These are phyloP conservation scores for Tipula unca DNA, from an alignment of 2,888 invertebrate species.

Conservation along the genomic window DNA sequence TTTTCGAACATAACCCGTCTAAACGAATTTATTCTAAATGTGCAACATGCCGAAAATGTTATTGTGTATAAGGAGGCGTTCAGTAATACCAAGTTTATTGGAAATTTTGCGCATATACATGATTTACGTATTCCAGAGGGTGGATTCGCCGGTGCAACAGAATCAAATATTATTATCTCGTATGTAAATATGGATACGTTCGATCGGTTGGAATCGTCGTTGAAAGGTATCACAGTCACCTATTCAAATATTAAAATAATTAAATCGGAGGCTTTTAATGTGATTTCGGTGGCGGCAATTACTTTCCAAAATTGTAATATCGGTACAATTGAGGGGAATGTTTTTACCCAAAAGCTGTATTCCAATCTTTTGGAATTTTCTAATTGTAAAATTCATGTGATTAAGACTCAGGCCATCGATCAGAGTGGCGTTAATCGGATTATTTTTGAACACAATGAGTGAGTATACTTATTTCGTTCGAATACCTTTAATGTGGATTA, in stretches of 20 bases:
- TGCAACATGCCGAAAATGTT: conserved; percentile 32
- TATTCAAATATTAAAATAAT: conserved; percentile 35
- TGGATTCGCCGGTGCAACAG: conserved; percentile 33
- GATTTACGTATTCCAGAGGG: conserved; percentile 33
- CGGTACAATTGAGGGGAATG: conserved; percentile 32
- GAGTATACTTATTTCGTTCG: conserved; percentile 23
- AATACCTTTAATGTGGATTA: neutral
- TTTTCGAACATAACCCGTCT: conserved; percentile 27
- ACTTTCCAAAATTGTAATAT: conserved; percentile 36
- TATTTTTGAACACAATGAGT: conserved; percentile 36
- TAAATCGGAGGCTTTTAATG: conserved; percentile 36
- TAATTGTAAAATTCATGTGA: conserved; percentile 32
- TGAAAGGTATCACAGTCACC: conserved; percentile 35
- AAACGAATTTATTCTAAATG: conserved; percentile 34
- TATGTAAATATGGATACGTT: conserved; percentile 33
- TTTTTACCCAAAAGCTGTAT: conserved; percentile 34
- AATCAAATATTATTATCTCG: conserved; percentile 34
- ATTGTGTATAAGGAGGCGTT: conserved; percentile 34
- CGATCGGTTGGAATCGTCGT: conserved; percentile 34
- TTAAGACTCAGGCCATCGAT: conserved; percentile 38
- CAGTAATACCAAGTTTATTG: conserved; percentile 33
- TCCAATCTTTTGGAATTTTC: neutral
- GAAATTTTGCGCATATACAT: conserved; percentile 31
- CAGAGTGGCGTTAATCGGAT: conserved; percentile 38
- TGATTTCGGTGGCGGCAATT: conserved; percentile 36